Evolutionary conservation across 2,797 vertebrate genomes (phyloP), one percentile per base, ranked within the genome.

Genomic region (Myotis myotis): DNA sequence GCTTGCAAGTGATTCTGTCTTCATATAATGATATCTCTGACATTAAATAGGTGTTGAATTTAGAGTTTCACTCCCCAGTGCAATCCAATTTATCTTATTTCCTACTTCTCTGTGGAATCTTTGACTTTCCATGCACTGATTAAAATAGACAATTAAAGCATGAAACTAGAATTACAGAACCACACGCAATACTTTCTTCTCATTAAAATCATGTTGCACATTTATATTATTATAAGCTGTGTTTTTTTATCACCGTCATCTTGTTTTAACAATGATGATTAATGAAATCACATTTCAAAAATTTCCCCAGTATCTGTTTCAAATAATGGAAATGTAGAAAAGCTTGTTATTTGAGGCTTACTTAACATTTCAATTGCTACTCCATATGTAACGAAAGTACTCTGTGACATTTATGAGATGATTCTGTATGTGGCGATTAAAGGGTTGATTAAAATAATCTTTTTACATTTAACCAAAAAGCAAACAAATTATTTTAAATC

Each of bases 381-480:
- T 68, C 6, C 8, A 57, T 76, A 22, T 53, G n/a, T 60, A 91
- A 55, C 53, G 87, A 85, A 76, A 95, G 20, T 72, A 41, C 13
- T 51, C 30, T 60, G 25, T 93, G 92, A 93, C 64, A 80, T 97
- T 87, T 80, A 95, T 68, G 86, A 93, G 9, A 47, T 95, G 83
- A 57, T 8, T 72, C 71, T 75, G 1, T 87, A 47, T 88, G 33
- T 41, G 20, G 6, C 22, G 93, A 41, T 38, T 76, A 92, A 92
- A 16, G 8, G 8, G 11, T 55, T 64, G 23, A 68, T 83, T 87
- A 38, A 89, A 80, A 75, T 83, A 90, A 80, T 12, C 41, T 68
- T 68, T 93, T 71, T 36, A 70, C 2, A 47, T 76, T 79, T 82
- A 92, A 72, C 33, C 25, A 76, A 89, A 83, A 17, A 41, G 68